Conservation (phyloP, 2,888 invertebrate species). For the Cantharis rufa region DNA sequence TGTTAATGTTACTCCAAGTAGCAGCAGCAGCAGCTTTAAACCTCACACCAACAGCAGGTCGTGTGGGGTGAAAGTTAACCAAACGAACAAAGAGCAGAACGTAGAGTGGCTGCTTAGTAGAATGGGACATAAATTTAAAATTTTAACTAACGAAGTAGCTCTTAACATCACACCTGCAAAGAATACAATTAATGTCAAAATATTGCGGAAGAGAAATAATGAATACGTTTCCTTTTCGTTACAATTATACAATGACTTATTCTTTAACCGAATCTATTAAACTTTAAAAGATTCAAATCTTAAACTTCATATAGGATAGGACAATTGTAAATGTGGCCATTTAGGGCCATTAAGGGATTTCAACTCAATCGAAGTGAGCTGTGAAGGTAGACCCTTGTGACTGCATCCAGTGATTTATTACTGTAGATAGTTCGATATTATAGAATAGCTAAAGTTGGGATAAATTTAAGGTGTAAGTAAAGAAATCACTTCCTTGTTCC, state of each 20-base stretch:
- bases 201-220: background rate
- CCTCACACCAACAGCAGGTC: conserved; percentile 8
- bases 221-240: background rate
- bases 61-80: conserved; percentile 4
- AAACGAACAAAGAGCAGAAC: conserved; percentile 13
- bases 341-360: conserved; percentile 56
- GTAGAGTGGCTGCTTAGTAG: conserved; percentile 15
- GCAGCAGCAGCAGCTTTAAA: conserved; percentile 15
- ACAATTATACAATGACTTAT: conserved; percentile 13
- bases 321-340: conserved; percentile 53
- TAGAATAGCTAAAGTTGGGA: conserved; percentile 7
- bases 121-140: conserved; percentile 20
- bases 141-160: conserved; percentile 18
- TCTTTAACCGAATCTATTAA: conserved; percentile 38
- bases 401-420: conserved; percentile 47
- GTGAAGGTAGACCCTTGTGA: conserved; percentile 46
- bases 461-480: conserved; percentile 1
- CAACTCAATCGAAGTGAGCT: conserved; percentile 53
- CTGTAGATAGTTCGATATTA: conserved; percentile 25
- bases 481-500: background rate
- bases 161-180: conserved; percentile 11
- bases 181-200: conserved; percentile 7
- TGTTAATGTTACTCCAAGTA: conserved; percentile 4
- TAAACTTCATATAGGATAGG: conserved; percentile 39
- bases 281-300: conserved; percentile 39